These are phyloP conservation scores for Dicranocentrus wangi DNA, from an alignment of 2,888 invertebrate species.

Conservation along the genomic window DNA sequence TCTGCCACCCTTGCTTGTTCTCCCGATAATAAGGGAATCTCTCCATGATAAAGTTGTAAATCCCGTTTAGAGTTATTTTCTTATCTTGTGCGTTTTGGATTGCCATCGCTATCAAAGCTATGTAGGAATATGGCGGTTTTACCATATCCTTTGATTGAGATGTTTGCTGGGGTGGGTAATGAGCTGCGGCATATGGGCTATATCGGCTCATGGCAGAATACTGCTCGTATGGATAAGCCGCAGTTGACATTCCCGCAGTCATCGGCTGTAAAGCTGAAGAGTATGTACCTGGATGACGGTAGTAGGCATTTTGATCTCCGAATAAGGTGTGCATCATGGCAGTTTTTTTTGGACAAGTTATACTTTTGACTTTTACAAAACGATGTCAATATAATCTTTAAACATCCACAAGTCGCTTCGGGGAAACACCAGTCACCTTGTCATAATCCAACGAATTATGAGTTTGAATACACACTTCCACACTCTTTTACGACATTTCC, in stretches of 20 bases:
- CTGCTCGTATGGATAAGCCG: slow-evolving; percentile 87
- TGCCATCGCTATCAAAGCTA: slow-evolving; percentile 97
- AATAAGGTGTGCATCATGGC: slow-evolving; percentile 88
- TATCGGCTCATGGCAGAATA: slow-evolving; percentile 83
- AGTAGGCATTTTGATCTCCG: slow-evolving; percentile 93
- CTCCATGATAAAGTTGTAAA: slow-evolving; percentile 98
- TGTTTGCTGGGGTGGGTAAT: slow-evolving; percentile 82
- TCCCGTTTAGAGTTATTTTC: slow-evolving; percentile 89
- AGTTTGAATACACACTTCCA: too few species aligned
- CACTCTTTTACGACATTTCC: too few species aligned
- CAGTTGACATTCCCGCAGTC: slow-evolving; percentile 74
- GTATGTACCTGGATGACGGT: slow-evolving; percentile 80
- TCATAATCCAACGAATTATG: too few species aligned
- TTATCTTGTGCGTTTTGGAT: slow-evolving; percentile 91
- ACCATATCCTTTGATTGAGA: slow-evolving; percentile 85
- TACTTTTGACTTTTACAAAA: background rate
- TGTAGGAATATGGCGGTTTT: slow-evolving; percentile 96
- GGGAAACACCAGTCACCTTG: too few species aligned
- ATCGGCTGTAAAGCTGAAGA: slow-evolving; percentile 73
- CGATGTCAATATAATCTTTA: background rate
- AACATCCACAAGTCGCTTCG: too few species aligned
- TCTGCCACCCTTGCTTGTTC: slow-evolving; percentile 98
- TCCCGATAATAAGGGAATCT: slow-evolving; percentile 98
- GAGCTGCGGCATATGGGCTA: slow-evolving; percentile 77
- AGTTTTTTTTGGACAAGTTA: background rate